Conservation (phyloP, 2,113 vertebrate species). For the Aythya baeri region DNA sequence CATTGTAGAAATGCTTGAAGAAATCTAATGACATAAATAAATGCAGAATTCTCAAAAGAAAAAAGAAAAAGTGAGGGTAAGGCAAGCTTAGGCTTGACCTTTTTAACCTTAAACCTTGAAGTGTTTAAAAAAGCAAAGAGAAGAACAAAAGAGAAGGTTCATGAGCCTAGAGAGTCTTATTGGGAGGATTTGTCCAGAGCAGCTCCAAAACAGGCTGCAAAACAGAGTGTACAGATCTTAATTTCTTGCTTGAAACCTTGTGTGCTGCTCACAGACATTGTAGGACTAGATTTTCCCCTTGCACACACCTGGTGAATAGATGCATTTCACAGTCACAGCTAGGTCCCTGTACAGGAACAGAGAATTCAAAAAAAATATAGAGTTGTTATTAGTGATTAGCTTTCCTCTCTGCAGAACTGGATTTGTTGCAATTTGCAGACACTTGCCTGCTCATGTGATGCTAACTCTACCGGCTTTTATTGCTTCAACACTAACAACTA, state of each 20-base stretch:
- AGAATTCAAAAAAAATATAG: background rate
- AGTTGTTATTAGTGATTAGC: background rate
- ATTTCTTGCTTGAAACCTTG: background rate
- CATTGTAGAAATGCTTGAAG: conserved; percentile 15
- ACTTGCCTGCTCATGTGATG: background rate
- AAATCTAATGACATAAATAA: background rate
- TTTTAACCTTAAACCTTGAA: background rate
- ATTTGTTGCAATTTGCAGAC: background rate
- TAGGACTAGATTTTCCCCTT: background rate
- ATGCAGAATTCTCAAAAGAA: background rate
- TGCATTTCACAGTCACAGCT: background rate
- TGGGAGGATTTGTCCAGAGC: background rate
- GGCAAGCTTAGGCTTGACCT: background rate
- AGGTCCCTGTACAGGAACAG: background rate
- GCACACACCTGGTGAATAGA: background rate
- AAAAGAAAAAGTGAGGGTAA: background rate
- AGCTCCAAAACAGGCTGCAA: background rate
- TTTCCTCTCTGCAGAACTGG: background rate
- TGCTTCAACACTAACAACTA: background rate
- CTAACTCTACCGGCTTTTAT: background rate
- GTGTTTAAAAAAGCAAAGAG: background rate
- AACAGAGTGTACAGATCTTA: background rate
- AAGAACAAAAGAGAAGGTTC: background rate
- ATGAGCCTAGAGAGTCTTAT: background rate
- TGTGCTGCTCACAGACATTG: background rate